A percentile compares a stretch with the other conserved stretches of the same genome.
Conservation (phyloP, 2,113 vertebrate genomes). For the Aramus guarauna region DNA sequence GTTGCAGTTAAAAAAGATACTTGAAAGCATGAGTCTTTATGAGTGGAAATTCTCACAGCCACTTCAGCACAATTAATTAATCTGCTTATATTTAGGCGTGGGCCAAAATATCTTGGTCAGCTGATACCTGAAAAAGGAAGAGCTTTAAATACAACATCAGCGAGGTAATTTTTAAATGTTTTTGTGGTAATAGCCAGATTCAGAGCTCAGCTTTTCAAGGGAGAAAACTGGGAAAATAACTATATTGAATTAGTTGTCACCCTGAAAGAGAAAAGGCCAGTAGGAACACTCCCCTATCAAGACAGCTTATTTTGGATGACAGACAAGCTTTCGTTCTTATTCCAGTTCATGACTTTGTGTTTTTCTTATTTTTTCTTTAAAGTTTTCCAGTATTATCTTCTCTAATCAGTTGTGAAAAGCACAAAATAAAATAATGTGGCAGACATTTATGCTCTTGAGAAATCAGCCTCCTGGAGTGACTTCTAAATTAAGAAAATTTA, state of each 20-base stretch:
- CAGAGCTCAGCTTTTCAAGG: neutral
- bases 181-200: neutral
- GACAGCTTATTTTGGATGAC: neutral
- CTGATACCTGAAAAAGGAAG: neutral
- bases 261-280: neutral
- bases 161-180: neutral
- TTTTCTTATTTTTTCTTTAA: neutral
- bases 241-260: neutral
- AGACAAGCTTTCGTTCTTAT: neutral
- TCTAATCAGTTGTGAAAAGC: neutral
- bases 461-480: constrained; percentile 34
- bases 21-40: neutral
- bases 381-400: neutral
- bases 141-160: neutral
- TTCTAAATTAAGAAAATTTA: constrained; percentile 54
- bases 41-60: neutral
- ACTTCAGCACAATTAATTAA: neutral
- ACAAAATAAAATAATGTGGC: neutral
- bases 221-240: neutral
- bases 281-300: neutral
- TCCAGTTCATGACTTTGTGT: neutral
- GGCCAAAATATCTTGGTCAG: neutral
- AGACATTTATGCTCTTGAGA: constrained; percentile 49
- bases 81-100: neutral
- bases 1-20: neutral